Percentiles rank a stretch among this genome's conserved stretches.
phyloP scores from a whole-genome alignment of 2,113 vertebrate genomes.

The Hemiprocne comata region DNA sequence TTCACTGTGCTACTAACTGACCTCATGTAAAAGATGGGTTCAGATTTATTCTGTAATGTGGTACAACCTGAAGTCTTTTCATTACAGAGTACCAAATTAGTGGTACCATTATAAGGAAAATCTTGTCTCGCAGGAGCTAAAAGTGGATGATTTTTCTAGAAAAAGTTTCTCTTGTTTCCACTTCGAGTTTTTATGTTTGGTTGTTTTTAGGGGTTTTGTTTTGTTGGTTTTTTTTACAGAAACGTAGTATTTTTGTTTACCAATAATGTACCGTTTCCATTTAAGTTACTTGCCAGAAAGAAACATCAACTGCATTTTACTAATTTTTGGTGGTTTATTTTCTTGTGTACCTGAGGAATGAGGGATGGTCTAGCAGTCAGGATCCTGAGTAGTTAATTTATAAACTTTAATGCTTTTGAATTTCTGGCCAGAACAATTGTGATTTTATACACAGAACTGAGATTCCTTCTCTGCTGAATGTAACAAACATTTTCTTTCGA shows the following conservation, averaged over 20 bases:
- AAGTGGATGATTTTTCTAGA: neutral
- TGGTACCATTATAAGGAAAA: neutral
- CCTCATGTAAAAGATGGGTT: neutral
- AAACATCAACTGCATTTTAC: neutral
- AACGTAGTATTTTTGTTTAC: neutral
- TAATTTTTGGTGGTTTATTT: neutral
- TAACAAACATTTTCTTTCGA: rapidly evolving
- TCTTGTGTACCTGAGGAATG: neutral
- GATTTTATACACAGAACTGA: neutral
- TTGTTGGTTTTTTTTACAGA: neutral
- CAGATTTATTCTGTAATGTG: neutral
- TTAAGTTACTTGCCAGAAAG: neutral
- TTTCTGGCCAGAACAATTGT: neutral
- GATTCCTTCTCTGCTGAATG: neutral
- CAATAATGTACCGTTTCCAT: neutral
- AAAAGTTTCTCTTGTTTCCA: neutral
- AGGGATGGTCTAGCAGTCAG: neutral
- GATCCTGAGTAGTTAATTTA: neutral
- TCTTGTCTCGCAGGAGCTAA: neutral
- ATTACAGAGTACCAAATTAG: neutral
- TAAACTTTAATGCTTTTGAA: neutral
- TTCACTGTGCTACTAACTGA: neutral
- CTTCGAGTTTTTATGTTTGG: neutral
- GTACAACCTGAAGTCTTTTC: neutral
- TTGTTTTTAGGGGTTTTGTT: neutral